A percentile compares a stretch with the other conserved stretches of the same genome.
These are phyloP conservation scores for Liolophura sinensis DNA, from an alignment of 1,140 invertebrate genomes.

Conservation along the genomic window DNA sequence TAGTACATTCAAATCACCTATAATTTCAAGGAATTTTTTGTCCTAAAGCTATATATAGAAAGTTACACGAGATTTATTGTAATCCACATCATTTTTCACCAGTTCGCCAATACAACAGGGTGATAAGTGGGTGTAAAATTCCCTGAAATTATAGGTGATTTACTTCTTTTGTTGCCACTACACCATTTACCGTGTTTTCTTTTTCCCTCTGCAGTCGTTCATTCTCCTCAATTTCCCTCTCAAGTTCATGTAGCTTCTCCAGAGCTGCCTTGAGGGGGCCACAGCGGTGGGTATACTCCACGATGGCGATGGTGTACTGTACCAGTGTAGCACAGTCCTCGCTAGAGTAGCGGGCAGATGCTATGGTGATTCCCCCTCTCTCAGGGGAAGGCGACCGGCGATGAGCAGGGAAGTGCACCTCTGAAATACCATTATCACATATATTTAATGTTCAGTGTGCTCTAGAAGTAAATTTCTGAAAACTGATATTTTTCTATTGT, in stretches of 20 bases:
- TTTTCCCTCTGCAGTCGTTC: constrained; percentile 49
- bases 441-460: background rate
- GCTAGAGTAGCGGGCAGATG: constrained; percentile 55
- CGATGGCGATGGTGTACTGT: constrained; percentile 58
- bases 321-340: constrained; percentile 58
- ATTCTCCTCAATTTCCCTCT: constrained; percentile 57
- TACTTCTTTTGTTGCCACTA: background rate
- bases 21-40: no score
- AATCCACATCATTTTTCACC: no score
- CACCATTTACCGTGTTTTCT: constrained; percentile 43
- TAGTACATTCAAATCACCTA: no score
- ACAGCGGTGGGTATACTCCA: constrained; percentile 56
- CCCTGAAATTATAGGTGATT: no score
- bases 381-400: constrained; percentile 47
- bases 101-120: no score
- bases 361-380: constrained; percentile 50
- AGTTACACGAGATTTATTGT: no score
- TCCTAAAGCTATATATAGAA: no score
- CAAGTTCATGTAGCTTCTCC: constrained; percentile 49
- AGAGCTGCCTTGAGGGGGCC: constrained; percentile 47
- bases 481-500: background rate
- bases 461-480: background rate
- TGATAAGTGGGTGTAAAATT: no score
- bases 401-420: constrained; percentile 30
- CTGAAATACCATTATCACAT: constrained; percentile 13